phyloP scores from a whole-genome alignment of 2,888 invertebrate species.

The Thereva nobilitata region DNA sequence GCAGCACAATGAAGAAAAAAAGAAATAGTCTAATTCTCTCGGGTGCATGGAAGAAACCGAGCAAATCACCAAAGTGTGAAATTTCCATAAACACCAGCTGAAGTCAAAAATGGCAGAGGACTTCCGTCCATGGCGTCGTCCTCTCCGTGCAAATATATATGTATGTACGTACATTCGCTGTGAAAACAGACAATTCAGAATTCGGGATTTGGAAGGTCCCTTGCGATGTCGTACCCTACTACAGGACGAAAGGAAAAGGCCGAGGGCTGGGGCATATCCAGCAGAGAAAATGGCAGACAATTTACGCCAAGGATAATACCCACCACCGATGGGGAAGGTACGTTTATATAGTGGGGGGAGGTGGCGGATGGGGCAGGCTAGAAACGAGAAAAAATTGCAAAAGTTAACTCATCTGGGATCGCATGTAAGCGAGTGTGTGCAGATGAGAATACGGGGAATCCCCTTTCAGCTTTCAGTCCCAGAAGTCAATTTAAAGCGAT shows the following conservation, averaged over 20 bases:
- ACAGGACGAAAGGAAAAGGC: constrained; percentile 1
- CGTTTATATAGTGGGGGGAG: no score
- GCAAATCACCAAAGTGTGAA: constrained; percentile 39
- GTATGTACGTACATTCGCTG: no score
- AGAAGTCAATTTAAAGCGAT: constrained; percentile 41
- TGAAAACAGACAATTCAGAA: no score
- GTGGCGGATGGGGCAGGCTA: neutral
- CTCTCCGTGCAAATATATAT: constrained; percentile 1
- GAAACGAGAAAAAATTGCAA: constrained; percentile 30
- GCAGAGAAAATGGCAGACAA: constrained; percentile 31
- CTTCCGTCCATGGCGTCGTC: constrained; percentile 27
- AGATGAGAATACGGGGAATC: constrained; percentile 13
- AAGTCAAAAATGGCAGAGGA: constrained; percentile 27
- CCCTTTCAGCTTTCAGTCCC: constrained; percentile 15
- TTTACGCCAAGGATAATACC: constrained; percentile 34
- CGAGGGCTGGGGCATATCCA: constrained; percentile 1
- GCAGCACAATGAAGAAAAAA: no score
- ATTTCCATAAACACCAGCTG: constrained; percentile 39
- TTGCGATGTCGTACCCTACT: no score
- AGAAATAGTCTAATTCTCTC: constrained; percentile 1
- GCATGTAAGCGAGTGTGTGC: neutral
- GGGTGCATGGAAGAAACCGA: constrained; percentile 35
- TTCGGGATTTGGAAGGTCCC: no score
- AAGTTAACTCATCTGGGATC: constrained; percentile 31
- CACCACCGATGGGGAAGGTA: neutral